Base-by-base conservation (phyloP, 2,113 vertebrate genomes). In the Stigmatopora nigra region DNA sequence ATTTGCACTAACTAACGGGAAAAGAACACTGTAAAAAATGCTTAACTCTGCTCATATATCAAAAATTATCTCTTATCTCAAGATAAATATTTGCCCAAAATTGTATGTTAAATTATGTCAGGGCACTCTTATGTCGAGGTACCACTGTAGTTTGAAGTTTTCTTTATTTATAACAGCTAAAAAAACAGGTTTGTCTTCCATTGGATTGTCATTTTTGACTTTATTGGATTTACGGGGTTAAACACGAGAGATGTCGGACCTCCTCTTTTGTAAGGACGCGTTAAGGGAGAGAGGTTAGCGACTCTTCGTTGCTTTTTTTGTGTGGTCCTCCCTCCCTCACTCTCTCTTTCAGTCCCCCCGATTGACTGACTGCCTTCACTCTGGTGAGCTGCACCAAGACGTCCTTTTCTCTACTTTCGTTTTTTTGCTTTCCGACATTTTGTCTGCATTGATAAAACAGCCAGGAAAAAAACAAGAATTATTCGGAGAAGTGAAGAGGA, bases 341-440 rank as follows among this genome's bases (percentile, higher is more conserved):
- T 74, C 47, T 80, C 78, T 75, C 25, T 48, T 67, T 78, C 73
- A 62, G 76, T 66, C 51, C 35, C 7, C 69, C 57, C 65, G 53
- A 46, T 59, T 67, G 67, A 11, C 68, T 52, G 77, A 68, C 53
- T 80, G 72, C 66, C 49, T 67, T 68, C 65, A 65, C 22, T 51
- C n/a, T n/a, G n/a, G 51, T 67, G 44, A 60, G 71, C 73, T 74
- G 64, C 64, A 45, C n/a, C 41, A 61, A 49, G 48, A 41, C 68
- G 41, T 55, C 48, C 45, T 6, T 63, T 31, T 4, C n/a, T 3
- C 38, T 44, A 67, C 15, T 36, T 36, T 58, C 1, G n/a, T n/a
- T 36, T 5, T 17, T 3, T 10, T n/a, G n/a, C 1, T 9, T 11
- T 7, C 7, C 14, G 25, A 48, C 5, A 48, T 31, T 3, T 56